phyloP scores from a whole-genome alignment of 2,797 vertebrate species.

The Staurois parvus region DNA sequence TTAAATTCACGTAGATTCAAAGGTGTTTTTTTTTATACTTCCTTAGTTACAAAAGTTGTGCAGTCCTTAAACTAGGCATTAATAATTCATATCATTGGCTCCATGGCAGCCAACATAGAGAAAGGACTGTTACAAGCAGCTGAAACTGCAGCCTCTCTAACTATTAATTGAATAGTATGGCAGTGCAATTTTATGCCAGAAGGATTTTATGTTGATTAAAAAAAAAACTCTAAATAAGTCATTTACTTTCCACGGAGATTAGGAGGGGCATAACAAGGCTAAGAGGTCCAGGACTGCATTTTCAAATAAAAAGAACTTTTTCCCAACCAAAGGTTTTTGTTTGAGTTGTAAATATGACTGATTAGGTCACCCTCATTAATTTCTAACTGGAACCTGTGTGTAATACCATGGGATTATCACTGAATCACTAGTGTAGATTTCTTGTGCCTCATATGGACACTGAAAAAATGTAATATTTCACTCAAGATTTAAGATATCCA shows the following conservation, averaged over 20 bases:
- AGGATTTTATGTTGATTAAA: constrained; percentile 57
- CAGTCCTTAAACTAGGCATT: constrained; percentile 55
- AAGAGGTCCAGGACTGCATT: not conserved
- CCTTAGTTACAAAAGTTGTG: constrained; percentile 58
- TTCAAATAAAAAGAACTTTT: not conserved
- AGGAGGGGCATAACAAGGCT: constrained; percentile 27
- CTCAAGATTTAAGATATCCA: too few species aligned
- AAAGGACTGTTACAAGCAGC: constrained; percentile 56
- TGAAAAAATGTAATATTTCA: too few species aligned
- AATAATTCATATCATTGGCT: constrained; percentile 65
- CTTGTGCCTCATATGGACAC: too few species aligned
- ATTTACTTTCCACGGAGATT: constrained; percentile 52
- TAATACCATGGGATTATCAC: too few species aligned
- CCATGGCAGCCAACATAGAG: constrained; percentile 61
- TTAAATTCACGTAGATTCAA: constrained; percentile 44
- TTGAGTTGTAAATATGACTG: too few species aligned
- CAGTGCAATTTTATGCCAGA: constrained; percentile 55
- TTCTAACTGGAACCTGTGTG: too few species aligned
- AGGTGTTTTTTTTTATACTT: constrained; percentile 45
- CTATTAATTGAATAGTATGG: constrained; percentile 53
- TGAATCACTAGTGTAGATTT: too few species aligned
- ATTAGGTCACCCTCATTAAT: too few species aligned
- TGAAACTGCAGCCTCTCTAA: constrained; percentile 45
- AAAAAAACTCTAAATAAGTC: constrained; percentile 45
- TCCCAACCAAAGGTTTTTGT: constrained; percentile 1